Percentiles rank a stretch among this genome's conserved stretches.
phyloP scores from a whole-genome alignment of 2,797 vertebrate species.

The Falco cherrug region DNA sequence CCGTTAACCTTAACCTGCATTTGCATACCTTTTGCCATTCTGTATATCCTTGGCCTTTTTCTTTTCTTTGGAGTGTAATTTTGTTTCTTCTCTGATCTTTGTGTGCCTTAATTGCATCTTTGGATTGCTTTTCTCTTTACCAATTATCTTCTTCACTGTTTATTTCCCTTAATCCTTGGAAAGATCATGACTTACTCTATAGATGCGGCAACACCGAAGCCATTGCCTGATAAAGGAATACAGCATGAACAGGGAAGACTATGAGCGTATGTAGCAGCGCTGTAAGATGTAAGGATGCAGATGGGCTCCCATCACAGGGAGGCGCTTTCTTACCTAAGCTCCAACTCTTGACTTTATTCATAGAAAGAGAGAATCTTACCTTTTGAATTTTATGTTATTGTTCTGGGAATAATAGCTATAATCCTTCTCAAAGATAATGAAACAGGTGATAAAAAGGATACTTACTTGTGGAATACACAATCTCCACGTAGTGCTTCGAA shows the following conservation, averaged over 20 bases:
- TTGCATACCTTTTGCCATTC: not conserved
- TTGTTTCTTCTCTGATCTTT: not conserved
- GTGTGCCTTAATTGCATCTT: not conserved
- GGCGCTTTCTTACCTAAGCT: not conserved
- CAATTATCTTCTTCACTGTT: not conserved
- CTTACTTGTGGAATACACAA: not conserved
- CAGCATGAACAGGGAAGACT: not conserved
- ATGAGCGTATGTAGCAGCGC: not conserved
- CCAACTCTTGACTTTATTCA: not conserved
- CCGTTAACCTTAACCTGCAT: not conserved
- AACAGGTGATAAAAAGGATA: not conserved
- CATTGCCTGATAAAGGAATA: not conserved
- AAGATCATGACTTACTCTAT: not conserved
- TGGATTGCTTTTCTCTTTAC: not conserved
- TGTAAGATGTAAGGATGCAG: not conserved
- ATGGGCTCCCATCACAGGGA: not conserved
- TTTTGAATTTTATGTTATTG: not conserved
- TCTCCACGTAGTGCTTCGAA: not conserved
- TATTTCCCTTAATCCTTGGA: not conserved
- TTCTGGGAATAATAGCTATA: not conserved
- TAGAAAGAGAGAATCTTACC: not conserved
- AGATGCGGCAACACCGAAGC: rapidly evolving
- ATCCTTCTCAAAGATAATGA: not conserved
- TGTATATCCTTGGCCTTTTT: not conserved
- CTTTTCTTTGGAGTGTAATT: not conserved